Evolutionary conservation across 2,888 invertebrate genomes (phyloP).

Genomic region (Melieria omissa): DNA sequence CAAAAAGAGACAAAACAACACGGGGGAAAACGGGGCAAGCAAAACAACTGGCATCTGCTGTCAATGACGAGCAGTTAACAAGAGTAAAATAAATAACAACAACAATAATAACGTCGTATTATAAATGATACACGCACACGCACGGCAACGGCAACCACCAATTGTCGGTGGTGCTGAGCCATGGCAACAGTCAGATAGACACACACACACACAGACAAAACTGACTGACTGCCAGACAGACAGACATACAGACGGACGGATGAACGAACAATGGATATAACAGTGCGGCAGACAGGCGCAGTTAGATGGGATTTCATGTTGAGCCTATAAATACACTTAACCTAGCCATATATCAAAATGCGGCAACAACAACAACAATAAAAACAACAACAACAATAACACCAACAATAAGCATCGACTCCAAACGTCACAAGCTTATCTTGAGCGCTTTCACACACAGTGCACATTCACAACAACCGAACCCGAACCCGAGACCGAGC

Average conservation of each 20-base stretch:
- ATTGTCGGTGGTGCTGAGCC: too few relatives aligned
- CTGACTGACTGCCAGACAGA: constrained; percentile 6
- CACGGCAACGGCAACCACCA: too few relatives aligned
- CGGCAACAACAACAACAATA: too few relatives aligned
- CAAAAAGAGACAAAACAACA: neutral
- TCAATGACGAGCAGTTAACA: too few relatives aligned
- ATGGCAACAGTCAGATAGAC: neutral
- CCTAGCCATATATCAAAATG: constrained; percentile 44
- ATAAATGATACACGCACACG: neutral
- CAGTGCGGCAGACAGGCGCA: neutral
- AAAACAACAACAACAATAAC: neutral
- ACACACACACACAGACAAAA: neutral
- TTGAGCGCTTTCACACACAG: neutral
- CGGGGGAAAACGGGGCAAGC: too few relatives aligned
- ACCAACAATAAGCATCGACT: constrained; percentile 10
- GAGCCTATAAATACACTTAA: constrained; percentile 46
- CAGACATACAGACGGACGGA: neutral
- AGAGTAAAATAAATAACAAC: neutral
- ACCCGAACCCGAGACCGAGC: neutral
- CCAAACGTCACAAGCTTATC: neutral
- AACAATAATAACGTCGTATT: constrained; percentile 7
- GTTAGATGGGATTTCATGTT: constrained; percentile 10
- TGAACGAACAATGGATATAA: neutral
- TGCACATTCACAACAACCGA: neutral
- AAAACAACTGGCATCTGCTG: too few relatives aligned